Base-by-base conservation (phyloP, 92 coral and sea anemone species). In the Paragorgia papillata region DNA sequence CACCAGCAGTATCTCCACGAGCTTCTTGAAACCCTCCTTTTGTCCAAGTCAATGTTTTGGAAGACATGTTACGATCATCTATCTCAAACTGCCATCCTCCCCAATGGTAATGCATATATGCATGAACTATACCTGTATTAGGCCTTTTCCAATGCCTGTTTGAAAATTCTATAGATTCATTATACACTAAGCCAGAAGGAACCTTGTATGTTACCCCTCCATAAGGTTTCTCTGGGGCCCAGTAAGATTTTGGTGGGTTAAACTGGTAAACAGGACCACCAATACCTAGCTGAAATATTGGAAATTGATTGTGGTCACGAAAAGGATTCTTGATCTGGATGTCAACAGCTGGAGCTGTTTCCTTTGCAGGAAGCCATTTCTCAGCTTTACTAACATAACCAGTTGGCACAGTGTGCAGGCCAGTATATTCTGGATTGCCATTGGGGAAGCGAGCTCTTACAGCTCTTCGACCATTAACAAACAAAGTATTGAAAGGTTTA, bases 401-500 rank as follows among this genome's bases (percentile, higher is more conserved):
- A 53, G 78, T 71, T 15, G 78, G 78, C 17, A 54, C 34, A 30
- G 78, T 71, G 33, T 71, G 78, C 10, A 71, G n/a, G 34, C 78
- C 78, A 31, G 63, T 30, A 19, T 43, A 29, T 55, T 71, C 78
- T 53, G 78, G 78, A 27, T 71, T 71, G 32, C 78, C 78, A 71
- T 71, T 71, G 28, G 78, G 78, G 39, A 71, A 71, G 12, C 78
- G 62, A 30, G 78, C 78, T 71, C 78, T 71, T 24, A 71, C 78
- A 9, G 78, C 78, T 71, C 78, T 71, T 15, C 64, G 78, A 53
- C 78, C 78, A 71, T 71, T 22, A 7, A 71, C 55, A 71, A 71
- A 71, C 63, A 71, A 24, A 8, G 78, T 48, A 31, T 71, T 71
- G 55, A 71, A 71, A 25, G 78, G 64, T 71, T 71, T 71, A 17